phyloP scores from a whole-genome alignment of 2,113 vertebrate genomes.

The Hemichromis elongatus region DNA sequence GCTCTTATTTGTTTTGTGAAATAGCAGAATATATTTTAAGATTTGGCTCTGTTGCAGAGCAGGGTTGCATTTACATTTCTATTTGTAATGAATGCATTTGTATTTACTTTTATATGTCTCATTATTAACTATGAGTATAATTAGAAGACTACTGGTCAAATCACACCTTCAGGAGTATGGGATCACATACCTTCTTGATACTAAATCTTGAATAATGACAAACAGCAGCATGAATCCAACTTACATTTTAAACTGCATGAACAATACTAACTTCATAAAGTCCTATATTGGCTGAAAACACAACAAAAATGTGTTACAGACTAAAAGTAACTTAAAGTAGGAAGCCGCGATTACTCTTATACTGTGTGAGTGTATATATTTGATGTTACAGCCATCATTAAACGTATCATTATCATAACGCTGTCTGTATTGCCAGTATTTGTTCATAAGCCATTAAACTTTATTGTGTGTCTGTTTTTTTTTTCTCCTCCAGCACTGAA shows the following conservation, averaged over 20 bases:
- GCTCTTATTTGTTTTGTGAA: neutral
- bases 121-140: neutral
- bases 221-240: neutral
- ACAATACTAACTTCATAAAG: neutral
- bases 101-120: no score
- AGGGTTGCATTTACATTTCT: no score
- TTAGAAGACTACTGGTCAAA: neutral
- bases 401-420: neutral
- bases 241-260: neutral
- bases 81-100: no score
- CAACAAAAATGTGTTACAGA: neutral
- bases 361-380: neutral
- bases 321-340: neutral
- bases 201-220: neutral
- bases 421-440: neutral
- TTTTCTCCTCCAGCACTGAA: constrained; percentile 82
- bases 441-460: neutral
- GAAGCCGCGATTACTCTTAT: neutral
- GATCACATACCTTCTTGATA: neutral
- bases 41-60: no score
- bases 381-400: neutral
- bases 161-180: neutral
- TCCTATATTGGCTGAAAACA: neutral
- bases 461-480: neutral
- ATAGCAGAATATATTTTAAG: neutral